Evolutionary conservation across 2,113 vertebrate genomes (phyloP), one percentile per base, ranked within the genome.

Genomic region (Brachirus orientalis): DNA sequence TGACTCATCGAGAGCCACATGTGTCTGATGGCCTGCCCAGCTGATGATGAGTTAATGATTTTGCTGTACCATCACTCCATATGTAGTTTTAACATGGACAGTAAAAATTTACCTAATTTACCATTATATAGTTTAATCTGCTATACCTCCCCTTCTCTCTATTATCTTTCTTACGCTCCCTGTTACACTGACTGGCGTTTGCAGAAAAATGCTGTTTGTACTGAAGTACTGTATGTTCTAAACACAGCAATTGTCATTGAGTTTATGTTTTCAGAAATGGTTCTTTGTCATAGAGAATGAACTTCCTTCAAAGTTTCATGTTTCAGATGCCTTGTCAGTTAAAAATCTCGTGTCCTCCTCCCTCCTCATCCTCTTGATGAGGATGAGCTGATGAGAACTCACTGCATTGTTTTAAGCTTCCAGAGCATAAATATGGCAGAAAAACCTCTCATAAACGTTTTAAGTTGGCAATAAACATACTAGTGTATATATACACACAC

Each of bases 381-480:
- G n/a, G n/a, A 28, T 8, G 45, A 17, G 4, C 35, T 63, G 69
- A 56, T 70, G 61, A 86, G 56, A 60, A 78, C 75, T 52, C 8
- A 1, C 35, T 64, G 56, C 20, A 36, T 43, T 53, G 45, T 61
- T 52, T 55, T 47, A 13, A 57, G 33, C 43, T 22, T 61, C 35
- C 18, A 33, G 10, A 45, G 78, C 56, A 83, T 82, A 77, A 72
- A 79, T 77, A 72, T 63, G 48, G 63, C 54, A 59, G 41, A 81
- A 76, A 66, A 69, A 65, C 55, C 40, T 69, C 40, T 79, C 65
- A 80, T 86, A 68, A 38, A 87, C 84, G 85, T 87, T 85, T 84
- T 58, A 90, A 88, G 46, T 38, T 55, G 36, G 37, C 43, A 72
- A 71, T 63, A 74, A 75, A 70, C n/a, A n/a, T n/a, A n/a, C n/a